Base-by-base conservation (phyloP, 2,888 invertebrate species). In the Volucella bombylans region DNA sequence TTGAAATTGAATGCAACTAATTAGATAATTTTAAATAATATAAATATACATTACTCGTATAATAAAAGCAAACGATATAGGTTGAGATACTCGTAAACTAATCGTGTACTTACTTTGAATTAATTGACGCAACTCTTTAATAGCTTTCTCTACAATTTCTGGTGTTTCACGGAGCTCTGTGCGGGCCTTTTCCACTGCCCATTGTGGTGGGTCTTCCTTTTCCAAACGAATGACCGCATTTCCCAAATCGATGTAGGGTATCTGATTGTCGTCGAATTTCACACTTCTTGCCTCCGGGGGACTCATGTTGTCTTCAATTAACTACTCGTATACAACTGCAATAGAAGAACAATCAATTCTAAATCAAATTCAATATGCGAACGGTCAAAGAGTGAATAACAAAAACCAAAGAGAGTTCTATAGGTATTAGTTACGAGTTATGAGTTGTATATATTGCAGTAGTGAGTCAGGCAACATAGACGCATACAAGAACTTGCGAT, bases 151-250 rank as follows among this genome's bases (percentile, higher is more conserved):
- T 6, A 94, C 93, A 18, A 93, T 91, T 89, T 96, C 95, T 0
- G 95, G 94, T 0, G 94, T 94, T 90, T 97, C 96, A 79, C 96
- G 92, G 14, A 96, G 91, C 89, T 97, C 96, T 14, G 90, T 92
- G 87, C 92, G 92, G 0, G 96, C 96, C 87, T 94, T 95, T 89
- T 95, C 93, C 62, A 92, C 88, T 15, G 93, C 93, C 87, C 92
- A 92, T 41, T 94, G 93, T 54, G 94, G 93, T 0, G 92, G 92
- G 9, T 94, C 90, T 0, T 94, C 93, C 18, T 93, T 92, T 87
- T 96, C 96, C 86, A 96, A 90, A 78, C 93, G 92, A 62, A 96
- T 93, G 73, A 92, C 92, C 31, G 92, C 92, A 10, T 90, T 88
- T 2, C 95, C 95, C 89, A 95, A 91, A 90, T 94, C 93, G 43